phyloP scores from a whole-genome alignment of 2,113 vertebrate genomes.

The Pao palembangensis region DNA sequence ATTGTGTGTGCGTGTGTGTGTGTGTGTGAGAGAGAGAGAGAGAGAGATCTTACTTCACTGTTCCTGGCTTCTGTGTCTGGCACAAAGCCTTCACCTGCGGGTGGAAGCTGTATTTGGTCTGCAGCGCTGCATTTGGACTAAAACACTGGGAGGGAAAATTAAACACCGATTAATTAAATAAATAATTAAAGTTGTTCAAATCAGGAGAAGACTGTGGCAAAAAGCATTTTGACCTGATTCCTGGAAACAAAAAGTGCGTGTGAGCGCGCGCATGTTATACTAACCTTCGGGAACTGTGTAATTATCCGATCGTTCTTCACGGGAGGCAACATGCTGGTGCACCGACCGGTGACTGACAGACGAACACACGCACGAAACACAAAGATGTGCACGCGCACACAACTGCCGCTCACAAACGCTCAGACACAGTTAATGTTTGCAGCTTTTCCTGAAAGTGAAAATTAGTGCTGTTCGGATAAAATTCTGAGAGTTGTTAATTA shows the following conservation, averaged over 20 bases:
- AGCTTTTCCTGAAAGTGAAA: no score
- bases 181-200: no score
- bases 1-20: neutral
- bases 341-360: constrained; percentile 5
- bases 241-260: neutral
- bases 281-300: constrained; percentile 83
- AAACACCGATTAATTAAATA: neutral
- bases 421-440: no score
- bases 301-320: constrained; percentile 88
- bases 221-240: no score
- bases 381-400: no score
- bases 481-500: no score
- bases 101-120: constrained; percentile 81
- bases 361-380: neutral
- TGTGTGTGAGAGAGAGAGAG: no score
- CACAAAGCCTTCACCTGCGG: constrained; percentile 80
- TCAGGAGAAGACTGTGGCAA: no score
- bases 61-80: constrained; percentile 78
- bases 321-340: constrained; percentile 83
- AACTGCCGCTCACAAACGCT: no score
- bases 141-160: constrained; percentile 75
- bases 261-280: constrained; percentile 11
- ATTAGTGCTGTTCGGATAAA: no score
- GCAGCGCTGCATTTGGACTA: constrained; percentile 83
- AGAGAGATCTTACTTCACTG: constrained; percentile 78